Evolutionary conservation across 2,888 invertebrate species (phyloP), one percentile per base, ranked within the genome.

Genomic region (Nomada fabriciana): DNA sequence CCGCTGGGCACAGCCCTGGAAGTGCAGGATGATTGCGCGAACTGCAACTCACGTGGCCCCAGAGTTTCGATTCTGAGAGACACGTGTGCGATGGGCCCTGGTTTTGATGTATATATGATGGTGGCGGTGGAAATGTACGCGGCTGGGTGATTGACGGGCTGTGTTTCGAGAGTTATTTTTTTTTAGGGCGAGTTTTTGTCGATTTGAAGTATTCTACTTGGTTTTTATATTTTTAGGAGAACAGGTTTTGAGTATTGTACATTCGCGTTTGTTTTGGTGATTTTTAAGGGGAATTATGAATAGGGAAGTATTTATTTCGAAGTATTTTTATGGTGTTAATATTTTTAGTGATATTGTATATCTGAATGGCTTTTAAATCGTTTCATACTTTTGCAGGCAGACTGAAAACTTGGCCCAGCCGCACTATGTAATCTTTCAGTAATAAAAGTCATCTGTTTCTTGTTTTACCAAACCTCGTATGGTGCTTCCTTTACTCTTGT

Each of bases 1-100:
- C 79, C 73, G 86, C 80, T 81, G 81, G 86, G 85, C 76, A 78
- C 70, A 61, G 55, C 77, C 77, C 72, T 88, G 82, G 77, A 82
- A 82, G 70, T 85, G 83, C 80, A 83, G 85, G 88, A 88, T 89
- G 85, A 91, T 90, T 91, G 89, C 89, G 72, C 82, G 77, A 81
- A 72, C 83, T 86, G 87, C 89, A 91, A 90, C 88, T 83, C 85
- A 85, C 83, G 74, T 86, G 80, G 85, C 68, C 74, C 55, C 72
- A 1, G 72, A 68, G 57, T 42, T 59, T 47, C 47, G 23, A n/a
- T 47, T 47, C 15, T 23, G 50, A 15, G 29, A 47, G 60, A 69
- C 68, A 59, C 59, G 70, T 57, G 78, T 70, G 71, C 59, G 63
- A 36, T 29, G 67, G 29, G 57, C 15, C 15, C 47, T 57, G 57